Evolutionary conservation across 2,113 vertebrate genomes (phyloP).

Genomic region (Salvelinus fontinalis): DNA sequence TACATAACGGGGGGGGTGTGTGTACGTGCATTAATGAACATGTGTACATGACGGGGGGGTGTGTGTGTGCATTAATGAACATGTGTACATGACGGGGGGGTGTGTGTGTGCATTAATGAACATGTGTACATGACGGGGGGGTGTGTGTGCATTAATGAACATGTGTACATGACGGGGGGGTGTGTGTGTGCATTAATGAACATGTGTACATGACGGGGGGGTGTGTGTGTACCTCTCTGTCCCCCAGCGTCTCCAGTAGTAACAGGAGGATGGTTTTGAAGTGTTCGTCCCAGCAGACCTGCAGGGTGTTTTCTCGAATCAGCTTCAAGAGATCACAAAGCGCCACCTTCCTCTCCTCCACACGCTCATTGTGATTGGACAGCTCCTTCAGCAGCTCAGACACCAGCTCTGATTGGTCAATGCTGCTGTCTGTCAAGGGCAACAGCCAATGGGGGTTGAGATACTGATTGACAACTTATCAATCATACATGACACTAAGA

Average conservation of each 20-base stretch:
- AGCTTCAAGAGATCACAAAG: slow-evolving; percentile 89
- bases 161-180: not conserved
- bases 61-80: not conserved
- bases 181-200: not conserved
- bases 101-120: not conserved
- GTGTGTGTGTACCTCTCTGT: slow-evolving; percentile 82
- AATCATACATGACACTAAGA: too few species aligned
- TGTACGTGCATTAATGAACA: not conserved
- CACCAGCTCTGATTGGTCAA: slow-evolving; percentile 91
- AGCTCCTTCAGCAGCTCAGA: slow-evolving; percentile 91
- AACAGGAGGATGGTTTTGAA: slow-evolving; percentile 95
- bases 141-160: not conserved
- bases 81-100: not conserved
- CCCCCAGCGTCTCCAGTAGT: slow-evolving; percentile 92
- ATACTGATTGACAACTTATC: not conserved
- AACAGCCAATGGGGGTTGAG: not conserved
- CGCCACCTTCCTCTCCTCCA: slow-evolving; percentile 91
- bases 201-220: not conserved
- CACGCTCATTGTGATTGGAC: slow-evolving; percentile 92
- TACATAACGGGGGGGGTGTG: not conserved
- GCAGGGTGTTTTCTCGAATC: slow-evolving; percentile 88
- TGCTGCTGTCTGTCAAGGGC: slow-evolving; percentile 77
- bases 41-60: not conserved
- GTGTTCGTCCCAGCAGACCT: slow-evolving; percentile 91
- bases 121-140: not conserved